Percentiles rank a stretch among this genome's conserved stretches.
These are phyloP conservation scores for Dyspetes luteomarginatus DNA, from an alignment of 2,888 invertebrate species.

Conservation along the genomic window DNA sequence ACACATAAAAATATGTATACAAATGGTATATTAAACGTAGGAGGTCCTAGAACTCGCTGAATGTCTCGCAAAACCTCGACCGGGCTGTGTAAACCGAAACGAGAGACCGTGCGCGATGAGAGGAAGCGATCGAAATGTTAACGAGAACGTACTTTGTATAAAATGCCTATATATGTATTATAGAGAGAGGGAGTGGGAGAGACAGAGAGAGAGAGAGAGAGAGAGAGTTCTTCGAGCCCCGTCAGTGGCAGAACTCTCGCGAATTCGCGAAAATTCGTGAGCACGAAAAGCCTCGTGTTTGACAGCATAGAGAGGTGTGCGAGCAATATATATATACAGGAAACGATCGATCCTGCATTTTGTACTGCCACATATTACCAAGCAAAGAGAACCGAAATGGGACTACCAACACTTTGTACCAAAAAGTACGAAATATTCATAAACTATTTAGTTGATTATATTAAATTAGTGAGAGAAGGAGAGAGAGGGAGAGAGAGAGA, in stretches of 20 bases:
- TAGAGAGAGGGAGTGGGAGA: neutral
- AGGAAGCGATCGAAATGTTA: conserved; percentile 66
- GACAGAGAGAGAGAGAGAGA: neutral
- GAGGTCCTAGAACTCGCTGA: conserved; percentile 54
- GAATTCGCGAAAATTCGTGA: conserved; percentile 42
- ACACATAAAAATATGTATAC: neutral
- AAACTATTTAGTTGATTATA: neutral
- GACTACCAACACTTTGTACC: neutral
- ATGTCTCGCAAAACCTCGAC: conserved; percentile 39
- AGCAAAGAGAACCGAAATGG: conserved; percentile 4
- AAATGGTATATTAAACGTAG: neutral
- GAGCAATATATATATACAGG: neutral
- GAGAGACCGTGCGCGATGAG: conserved; percentile 31
- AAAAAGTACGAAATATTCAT: neutral
- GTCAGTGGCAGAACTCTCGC: conserved; percentile 31
- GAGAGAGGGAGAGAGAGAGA: neutral
- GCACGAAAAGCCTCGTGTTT: conserved; percentile 40
- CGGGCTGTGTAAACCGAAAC: conserved; percentile 17
- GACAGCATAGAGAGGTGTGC: neutral
- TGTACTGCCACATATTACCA: neutral
- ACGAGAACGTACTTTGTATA: conserved; percentile 51
- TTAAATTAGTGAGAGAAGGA: neutral
- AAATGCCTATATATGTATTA: conserved; percentile 18
- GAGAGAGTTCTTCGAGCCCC: conserved; percentile 34
- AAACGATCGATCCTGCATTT: conserved; percentile 46